These are phyloP conservation scores for Eilema griseolum DNA, from an alignment of 2,888 invertebrate genomes.

Conservation along the genomic window DNA sequence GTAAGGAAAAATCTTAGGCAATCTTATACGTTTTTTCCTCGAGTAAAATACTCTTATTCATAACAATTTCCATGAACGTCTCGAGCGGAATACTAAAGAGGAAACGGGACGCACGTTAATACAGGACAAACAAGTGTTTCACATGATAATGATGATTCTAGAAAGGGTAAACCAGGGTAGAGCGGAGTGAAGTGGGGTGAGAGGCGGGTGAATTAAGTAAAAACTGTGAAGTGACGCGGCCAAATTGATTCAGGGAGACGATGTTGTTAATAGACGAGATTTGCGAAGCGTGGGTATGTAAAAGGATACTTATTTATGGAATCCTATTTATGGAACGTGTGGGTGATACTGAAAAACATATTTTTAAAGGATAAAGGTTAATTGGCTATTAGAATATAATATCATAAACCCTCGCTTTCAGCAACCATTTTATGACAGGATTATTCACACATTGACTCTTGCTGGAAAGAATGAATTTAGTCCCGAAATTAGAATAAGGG, in stretches of 20 bases:
- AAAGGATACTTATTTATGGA: conserved; percentile 15
- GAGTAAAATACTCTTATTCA: conserved; percentile 41
- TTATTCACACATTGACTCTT: conserved; percentile 4
- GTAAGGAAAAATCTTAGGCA: conserved; percentile 36
- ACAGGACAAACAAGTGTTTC: conserved; percentile 53
- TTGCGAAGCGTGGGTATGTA: not conserved
- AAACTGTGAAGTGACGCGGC: conserved; percentile 50
- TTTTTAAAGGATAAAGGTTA: conserved; percentile 6
- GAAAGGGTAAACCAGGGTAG: conserved; percentile 10
- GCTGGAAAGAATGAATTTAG: not conserved
- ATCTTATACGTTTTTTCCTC: conserved; percentile 30
- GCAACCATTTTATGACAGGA: not conserved
- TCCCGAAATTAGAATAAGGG: not conserved
- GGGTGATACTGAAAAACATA: conserved; percentile 7
- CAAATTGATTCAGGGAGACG: conserved; percentile 59
- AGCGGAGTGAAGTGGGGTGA: not conserved
- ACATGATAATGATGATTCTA: conserved; percentile 53
- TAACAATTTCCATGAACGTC: conserved; percentile 48
- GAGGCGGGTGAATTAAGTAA: conserved; percentile 51
- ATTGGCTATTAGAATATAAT: conserved; percentile 16
- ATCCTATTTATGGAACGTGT: conserved; percentile 17
- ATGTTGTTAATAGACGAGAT: conserved; percentile 22
- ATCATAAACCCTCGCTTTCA: not conserved
- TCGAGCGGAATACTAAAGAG: conserved; percentile 39
- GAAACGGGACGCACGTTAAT: conserved; percentile 49